Evolutionary conservation across 2,113 vertebrate species (phyloP).

Genomic region (Nothobranchius kuhntae): DNA sequence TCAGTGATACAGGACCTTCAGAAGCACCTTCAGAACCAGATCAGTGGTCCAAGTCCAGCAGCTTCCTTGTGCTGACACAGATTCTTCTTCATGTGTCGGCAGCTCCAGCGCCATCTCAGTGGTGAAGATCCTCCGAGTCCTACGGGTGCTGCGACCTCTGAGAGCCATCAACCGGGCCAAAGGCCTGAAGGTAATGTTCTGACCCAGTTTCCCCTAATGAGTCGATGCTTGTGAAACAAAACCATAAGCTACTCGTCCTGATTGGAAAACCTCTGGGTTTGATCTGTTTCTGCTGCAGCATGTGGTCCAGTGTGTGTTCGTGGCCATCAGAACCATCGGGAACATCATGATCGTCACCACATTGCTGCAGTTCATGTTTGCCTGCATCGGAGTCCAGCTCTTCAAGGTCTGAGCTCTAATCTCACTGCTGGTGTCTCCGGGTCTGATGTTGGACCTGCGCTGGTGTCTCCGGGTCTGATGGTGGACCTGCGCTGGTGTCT

Average conservation of each 20-base stretch:
- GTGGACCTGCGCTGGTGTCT: too few species aligned
- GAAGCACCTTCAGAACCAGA: too few species aligned
- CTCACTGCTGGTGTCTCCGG: not conserved
- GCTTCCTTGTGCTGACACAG: not conserved
- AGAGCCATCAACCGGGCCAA: conserved; percentile 95
- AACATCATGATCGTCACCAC: conserved; percentile 95
- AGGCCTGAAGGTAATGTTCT: conserved; percentile 85
- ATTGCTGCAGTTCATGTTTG: conserved; percentile 94
- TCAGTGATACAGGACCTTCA: too few species aligned
- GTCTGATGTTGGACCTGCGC: not conserved
- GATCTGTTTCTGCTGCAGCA: conserved; percentile 76
- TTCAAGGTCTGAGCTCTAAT: conserved; percentile 83
- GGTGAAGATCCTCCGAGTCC: conserved; percentile 91
- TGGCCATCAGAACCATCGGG: conserved; percentile 92
- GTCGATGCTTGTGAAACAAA: too few species aligned
- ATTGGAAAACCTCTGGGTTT: not conserved
- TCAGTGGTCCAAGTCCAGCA: not conserved
- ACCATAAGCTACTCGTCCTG: too few species aligned
- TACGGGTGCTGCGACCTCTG: conserved; percentile 88
- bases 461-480: too few species aligned
- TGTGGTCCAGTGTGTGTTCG: conserved; percentile 93
- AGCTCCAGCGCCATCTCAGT: conserved; percentile 94
- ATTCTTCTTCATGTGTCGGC: conserved; percentile 4
- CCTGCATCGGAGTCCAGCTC: conserved; percentile 94
- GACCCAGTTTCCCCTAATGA: too few species aligned